Percentiles rank a stretch among this genome's conserved stretches.
phyloP scores from a whole-genome alignment of 2,113 vertebrate genomes.

The Heteronetta atricapilla region DNA sequence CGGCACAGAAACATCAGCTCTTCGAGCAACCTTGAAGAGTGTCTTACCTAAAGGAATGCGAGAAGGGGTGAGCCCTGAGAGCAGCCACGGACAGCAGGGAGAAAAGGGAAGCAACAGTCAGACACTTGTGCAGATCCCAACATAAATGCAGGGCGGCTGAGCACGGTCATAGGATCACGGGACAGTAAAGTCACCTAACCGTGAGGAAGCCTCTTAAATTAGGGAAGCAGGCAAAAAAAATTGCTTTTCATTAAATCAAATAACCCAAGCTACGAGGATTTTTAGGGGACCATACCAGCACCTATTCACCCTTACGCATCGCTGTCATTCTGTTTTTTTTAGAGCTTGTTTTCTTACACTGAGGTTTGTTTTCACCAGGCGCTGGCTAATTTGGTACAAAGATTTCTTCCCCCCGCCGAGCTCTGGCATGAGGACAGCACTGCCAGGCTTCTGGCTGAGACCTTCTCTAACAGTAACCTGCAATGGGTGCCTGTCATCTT shows the following conservation, averaged over 20 bases:
- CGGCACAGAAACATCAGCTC: not conserved
- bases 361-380: not conserved
- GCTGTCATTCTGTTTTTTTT: not conserved
- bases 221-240: not conserved
- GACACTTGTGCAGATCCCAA: not conserved
- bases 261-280: not conserved
- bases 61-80: constrained; percentile 93
- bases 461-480: not conserved
- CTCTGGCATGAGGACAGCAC: not conserved
- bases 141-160: not conserved
- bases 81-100: constrained; percentile 76
- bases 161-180: not conserved
- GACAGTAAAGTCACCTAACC: not conserved
- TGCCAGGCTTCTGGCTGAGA: not conserved
- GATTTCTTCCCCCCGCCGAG: not conserved
- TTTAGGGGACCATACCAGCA: not conserved
- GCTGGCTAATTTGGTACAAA: not conserved
- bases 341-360: not conserved
- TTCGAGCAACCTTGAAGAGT: not conserved
- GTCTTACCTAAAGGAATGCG: constrained; percentile 97
- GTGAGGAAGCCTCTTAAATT: not conserved
- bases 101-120: constrained; percentile 56
- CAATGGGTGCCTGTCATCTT: not conserved
- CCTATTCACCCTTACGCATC: not conserved
- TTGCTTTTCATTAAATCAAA: not conserved